Evolutionary conservation across 2,113 vertebrate genomes (phyloP).

Genomic region (Antennarius striatus): DNA sequence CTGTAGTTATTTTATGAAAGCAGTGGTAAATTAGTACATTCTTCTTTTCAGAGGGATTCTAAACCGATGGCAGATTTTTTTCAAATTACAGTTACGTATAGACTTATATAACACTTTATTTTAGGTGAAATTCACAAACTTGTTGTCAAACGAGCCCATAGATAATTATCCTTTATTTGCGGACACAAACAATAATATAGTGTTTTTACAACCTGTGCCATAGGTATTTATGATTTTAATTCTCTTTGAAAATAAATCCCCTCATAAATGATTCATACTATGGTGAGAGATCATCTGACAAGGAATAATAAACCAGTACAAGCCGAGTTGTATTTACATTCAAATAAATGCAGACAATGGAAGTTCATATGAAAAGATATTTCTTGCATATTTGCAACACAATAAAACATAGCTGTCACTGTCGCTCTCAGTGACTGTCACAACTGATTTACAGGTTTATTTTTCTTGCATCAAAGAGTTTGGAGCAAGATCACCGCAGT

Average conservation of each 20-base stretch:
- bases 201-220: conserved; percentile 69
- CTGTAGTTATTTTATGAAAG: conserved; percentile 74
- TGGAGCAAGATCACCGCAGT: conserved; percentile 55
- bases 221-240: conserved; percentile 75
- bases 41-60: conserved; percentile 74
- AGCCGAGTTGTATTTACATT: conserved; percentile 74
- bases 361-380: conserved; percentile 71
- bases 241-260: conserved; percentile 78
- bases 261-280: conserved; percentile 76
- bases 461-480: conserved; percentile 60
- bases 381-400: conserved; percentile 71
- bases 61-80: conserved; percentile 79
- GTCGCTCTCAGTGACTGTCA: conserved; percentile 70
- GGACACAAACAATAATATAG: conserved; percentile 51
- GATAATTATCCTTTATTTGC: conserved; percentile 72
- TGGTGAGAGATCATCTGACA: conserved; percentile 72
- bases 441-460: conserved; percentile 63
- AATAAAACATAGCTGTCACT: conserved; percentile 72
- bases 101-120: conserved; percentile 58
- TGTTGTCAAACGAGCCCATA: conserved; percentile 76
- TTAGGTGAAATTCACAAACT: conserved; percentile 74
- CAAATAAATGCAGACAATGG: conserved; percentile 76
- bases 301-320: conserved; percentile 74
- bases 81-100: conserved; percentile 74
- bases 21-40: conserved; percentile 79